These are phyloP conservation scores for Rhaphigaster nebulosa DNA, from an alignment of 2,888 invertebrate species.

Conservation along the genomic window DNA sequence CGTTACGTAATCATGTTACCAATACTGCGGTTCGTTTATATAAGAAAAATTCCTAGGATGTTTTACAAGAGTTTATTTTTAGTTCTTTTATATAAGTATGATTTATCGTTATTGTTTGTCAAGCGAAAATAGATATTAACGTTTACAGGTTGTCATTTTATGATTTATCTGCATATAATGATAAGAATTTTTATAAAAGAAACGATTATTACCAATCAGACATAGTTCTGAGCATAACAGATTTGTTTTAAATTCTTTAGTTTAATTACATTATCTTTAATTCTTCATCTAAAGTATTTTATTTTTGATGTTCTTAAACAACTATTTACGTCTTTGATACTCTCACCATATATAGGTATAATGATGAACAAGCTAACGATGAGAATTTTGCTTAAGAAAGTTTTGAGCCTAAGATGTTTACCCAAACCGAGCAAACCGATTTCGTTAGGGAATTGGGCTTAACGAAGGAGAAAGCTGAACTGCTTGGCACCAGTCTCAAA, in stretches of 20 bases:
- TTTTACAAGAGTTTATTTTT: not conserved
- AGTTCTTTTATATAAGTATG: constrained; percentile 2
- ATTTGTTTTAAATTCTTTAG: too few relatives aligned
- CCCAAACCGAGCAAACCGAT: not conserved
- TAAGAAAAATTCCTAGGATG: not conserved
- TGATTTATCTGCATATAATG: not conserved
- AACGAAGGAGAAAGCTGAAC: constrained; percentile 28
- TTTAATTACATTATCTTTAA: not conserved
- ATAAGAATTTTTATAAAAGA: not conserved
- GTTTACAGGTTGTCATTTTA: not conserved
- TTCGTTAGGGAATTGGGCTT: constrained; percentile 7
- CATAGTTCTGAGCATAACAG: too few relatives aligned
- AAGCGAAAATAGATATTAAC: not conserved
- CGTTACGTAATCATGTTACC: not conserved
- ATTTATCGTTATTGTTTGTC: not conserved
- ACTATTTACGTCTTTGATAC: too few relatives aligned
- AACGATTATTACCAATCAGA: too few relatives aligned
- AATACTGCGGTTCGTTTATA: not conserved
- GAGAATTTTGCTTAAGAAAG: not conserved
- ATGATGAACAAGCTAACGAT: not conserved
- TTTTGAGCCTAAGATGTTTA: not conserved
- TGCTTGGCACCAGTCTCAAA: not conserved
- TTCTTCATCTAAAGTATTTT: not conserved
- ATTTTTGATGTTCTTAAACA: not conserved
- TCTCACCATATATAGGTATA: not conserved